phyloP scores from a whole-genome alignment of 1,140 invertebrate genomes.

The Theocolax elegans region DNA sequence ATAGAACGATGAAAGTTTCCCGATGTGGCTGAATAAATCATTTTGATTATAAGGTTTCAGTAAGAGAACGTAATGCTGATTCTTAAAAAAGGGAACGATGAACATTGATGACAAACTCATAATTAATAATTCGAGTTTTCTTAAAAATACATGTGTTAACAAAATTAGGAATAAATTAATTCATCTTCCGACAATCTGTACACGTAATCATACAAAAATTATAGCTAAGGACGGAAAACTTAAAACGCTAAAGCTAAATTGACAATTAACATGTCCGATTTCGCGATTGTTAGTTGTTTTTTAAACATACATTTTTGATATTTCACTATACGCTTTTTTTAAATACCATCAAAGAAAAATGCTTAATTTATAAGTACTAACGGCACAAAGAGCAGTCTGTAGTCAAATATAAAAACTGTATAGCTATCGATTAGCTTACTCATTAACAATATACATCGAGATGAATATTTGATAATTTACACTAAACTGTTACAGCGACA shows the following conservation, averaged over 20 bases:
- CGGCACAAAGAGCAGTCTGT: conserved; percentile 4
- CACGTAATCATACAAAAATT: conserved; percentile 59
- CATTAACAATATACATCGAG: too few species aligned
- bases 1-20: neutral
- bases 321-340: neutral
- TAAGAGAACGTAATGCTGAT: conserved; percentile 13
- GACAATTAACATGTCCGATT: conserved; percentile 38
- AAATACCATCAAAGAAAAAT: conserved; percentile 33
- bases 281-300: neutral
- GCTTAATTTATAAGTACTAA: conserved; percentile 11
- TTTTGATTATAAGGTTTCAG: conserved; percentile 24
- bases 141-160: conserved; percentile 13
- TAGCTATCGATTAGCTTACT: neutral
- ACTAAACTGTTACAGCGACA: too few species aligned
- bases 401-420: conserved; percentile 7
- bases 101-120: conserved; percentile 11
- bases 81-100: conserved; percentile 3
- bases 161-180: conserved; percentile 49
- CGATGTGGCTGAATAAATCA: neutral
- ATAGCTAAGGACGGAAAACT: conserved; percentile 66
- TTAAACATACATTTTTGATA: too few species aligned
- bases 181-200: conserved; percentile 45
- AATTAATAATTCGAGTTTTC: conserved; percentile 2
- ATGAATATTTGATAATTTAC: too few species aligned
- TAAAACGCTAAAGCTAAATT: conserved; percentile 57